These are phyloP conservation scores for Acanthochromis polyacanthus DNA, from an alignment of 2,113 vertebrate genomes.

Conservation along the genomic window DNA sequence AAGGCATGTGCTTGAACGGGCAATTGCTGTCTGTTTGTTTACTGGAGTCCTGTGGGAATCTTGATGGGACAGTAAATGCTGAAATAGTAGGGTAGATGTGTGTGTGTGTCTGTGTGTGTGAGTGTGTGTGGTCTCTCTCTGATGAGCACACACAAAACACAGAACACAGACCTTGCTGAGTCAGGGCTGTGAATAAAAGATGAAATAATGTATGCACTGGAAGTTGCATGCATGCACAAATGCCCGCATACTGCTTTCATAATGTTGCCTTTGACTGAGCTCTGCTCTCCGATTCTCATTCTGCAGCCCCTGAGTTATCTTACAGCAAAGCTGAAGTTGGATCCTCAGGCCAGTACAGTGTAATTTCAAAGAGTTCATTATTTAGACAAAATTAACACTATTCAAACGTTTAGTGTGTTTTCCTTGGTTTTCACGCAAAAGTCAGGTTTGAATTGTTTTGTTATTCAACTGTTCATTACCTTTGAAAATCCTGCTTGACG, in stretches of 20 bases:
- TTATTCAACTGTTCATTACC: conserved; percentile 72
- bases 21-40: conserved; percentile 69
- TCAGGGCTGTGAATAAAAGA: conserved; percentile 71
- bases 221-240: conserved; percentile 36
- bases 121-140: conserved; percentile 21
- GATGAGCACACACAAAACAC: conserved; percentile 53
- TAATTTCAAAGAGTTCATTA: not conserved
- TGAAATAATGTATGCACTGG: conserved; percentile 59
- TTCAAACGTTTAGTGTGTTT: conserved; percentile 15
- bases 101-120: conserved; percentile 12
- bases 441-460: conserved; percentile 57
- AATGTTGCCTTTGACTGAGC: conserved; percentile 42
- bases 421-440: conserved; percentile 46
- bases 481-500: conserved; percentile 66
- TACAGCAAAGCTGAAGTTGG: not conserved
- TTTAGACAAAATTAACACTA: conserved; percentile 18
- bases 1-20: conserved; percentile 59
- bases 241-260: conserved; percentile 38
- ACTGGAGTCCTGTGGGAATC: conserved; percentile 78
- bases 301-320: conserved; percentile 2
- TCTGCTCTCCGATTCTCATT: conserved; percentile 20
- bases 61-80: conserved; percentile 73
- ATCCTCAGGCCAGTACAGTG: not conserved
- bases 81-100: conserved; percentile 27
- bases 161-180: conserved; percentile 53